Evolutionary conservation across 2,113 vertebrate genomes (phyloP).

Genomic region (Podocnemis expansa): DNA sequence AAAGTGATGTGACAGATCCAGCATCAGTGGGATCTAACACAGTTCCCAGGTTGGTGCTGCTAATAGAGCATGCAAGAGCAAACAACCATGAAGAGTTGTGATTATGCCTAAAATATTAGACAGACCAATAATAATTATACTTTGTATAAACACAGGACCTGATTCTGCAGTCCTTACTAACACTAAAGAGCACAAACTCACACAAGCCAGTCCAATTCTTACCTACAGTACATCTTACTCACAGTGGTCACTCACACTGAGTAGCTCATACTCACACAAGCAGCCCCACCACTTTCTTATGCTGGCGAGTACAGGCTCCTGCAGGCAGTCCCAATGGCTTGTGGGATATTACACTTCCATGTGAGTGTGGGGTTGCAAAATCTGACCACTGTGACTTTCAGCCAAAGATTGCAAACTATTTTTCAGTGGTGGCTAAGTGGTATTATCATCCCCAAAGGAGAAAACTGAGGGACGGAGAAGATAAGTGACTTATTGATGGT

Average conservation of each 20-base stretch:
- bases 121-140: not conserved
- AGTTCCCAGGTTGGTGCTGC: not conserved
- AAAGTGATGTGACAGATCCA: not conserved
- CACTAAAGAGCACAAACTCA: too few species aligned
- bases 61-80: not conserved
- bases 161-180: not conserved
- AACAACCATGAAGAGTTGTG: not conserved
- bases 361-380: not conserved
- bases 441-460: not conserved
- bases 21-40: not conserved
- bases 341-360: not conserved
- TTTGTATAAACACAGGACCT: not conserved
- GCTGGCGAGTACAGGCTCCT: not conserved
- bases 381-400: not conserved
- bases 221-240: too few species aligned
- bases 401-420: not conserved
- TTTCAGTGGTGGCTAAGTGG: not conserved
- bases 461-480: not conserved
- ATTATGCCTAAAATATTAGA: not conserved
- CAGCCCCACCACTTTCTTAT: too few species aligned
- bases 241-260: too few species aligned
- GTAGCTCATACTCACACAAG: too few species aligned
- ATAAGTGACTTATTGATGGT: conserved; percentile 20
- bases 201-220: too few species aligned
- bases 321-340: not conserved